Percentiles rank a stretch among this genome's conserved stretches.
Conservation (phyloP, 2,113 vertebrate species). For the Mirounga angustirostris region DNA sequence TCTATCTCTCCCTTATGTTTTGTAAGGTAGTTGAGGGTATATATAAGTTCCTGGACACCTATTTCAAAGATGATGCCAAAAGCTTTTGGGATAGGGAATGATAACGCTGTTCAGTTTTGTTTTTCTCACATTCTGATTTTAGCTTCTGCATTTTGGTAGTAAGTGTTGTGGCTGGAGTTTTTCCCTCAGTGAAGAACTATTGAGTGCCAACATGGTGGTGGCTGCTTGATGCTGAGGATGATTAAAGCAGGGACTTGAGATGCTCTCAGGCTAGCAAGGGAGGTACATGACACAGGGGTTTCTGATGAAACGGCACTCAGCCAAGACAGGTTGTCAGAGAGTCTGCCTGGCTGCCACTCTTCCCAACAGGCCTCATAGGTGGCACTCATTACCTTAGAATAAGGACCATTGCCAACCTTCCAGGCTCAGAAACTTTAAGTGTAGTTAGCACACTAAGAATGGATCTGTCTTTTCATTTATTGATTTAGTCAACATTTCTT, state of each 20-base stretch:
- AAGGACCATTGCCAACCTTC: not conserved
- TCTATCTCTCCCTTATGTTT: not conserved
- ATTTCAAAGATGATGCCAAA: not conserved
- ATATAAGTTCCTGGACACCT: not conserved
- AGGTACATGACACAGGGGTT: not conserved
- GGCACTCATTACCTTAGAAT: not conserved
- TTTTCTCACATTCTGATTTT: not conserved
- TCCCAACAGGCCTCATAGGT: not conserved
- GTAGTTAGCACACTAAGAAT: not conserved
- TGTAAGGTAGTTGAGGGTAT: not conserved
- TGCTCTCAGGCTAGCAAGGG: not conserved
- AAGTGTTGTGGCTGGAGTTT: not conserved
- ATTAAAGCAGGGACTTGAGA: not conserved
- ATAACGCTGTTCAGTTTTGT: not conserved
- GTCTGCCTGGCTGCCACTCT: not conserved
- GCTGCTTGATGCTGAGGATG: not conserved
- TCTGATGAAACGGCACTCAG: not conserved
- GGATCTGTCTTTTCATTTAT: not conserved
- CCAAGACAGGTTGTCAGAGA: not conserved
- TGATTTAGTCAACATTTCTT: conserved; percentile 19
- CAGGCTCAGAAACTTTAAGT: not conserved
- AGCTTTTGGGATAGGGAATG: not conserved
- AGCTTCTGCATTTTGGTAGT: not conserved
- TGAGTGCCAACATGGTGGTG: not conserved
- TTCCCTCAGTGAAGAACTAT: not conserved